Evolutionary conservation across 2,113 vertebrate species (phyloP).

Genomic region (Siphamia tubifer): DNA sequence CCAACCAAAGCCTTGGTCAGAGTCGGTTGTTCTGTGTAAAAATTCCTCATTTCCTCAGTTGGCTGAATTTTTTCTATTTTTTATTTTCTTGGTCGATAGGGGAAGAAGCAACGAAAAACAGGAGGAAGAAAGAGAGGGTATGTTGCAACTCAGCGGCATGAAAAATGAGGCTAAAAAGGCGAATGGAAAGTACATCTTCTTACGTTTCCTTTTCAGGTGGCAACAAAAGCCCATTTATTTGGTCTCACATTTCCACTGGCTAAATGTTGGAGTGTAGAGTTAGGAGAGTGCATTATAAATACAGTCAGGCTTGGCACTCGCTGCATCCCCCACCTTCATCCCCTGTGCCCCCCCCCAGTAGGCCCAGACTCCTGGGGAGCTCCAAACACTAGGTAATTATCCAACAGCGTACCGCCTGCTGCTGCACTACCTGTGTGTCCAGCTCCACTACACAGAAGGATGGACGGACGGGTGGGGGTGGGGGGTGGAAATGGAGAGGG

Average conservation of each 20-base stretch:
- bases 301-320: slow-evolving; percentile 37
- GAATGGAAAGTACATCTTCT: slow-evolving; percentile 32
- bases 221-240: slow-evolving; percentile 46
- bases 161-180: slow-evolving; percentile 25
- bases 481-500: slow-evolving; percentile 26
- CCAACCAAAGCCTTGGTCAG: slow-evolving; percentile 29
- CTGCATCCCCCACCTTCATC: background rate
- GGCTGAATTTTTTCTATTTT: too few species aligned
- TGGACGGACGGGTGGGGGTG: background rate
- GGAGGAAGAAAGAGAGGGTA: too few species aligned
- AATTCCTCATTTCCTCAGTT: too few species aligned
- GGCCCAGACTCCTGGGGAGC: slow-evolving; percentile 51
- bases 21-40: slow-evolving; percentile 6
- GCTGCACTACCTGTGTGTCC: slow-evolving; percentile 64
- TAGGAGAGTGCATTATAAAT: slow-evolving; percentile 58
- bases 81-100: slow-evolving; percentile 31
- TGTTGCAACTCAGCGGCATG: slow-evolving; percentile 12
- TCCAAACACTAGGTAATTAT: slow-evolving; percentile 72
- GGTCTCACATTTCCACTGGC: slow-evolving; percentile 26
- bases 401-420: slow-evolving; percentile 55
- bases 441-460: slow-evolving; percentile 34
- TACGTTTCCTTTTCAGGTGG: slow-evolving; percentile 27
- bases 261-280: slow-evolving; percentile 32
- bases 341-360: slow-evolving; percentile 1
- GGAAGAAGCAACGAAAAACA: background rate